phyloP scores from a whole-genome alignment of 1,140 invertebrate genomes.

The Drosophila pectinifera region DNA sequence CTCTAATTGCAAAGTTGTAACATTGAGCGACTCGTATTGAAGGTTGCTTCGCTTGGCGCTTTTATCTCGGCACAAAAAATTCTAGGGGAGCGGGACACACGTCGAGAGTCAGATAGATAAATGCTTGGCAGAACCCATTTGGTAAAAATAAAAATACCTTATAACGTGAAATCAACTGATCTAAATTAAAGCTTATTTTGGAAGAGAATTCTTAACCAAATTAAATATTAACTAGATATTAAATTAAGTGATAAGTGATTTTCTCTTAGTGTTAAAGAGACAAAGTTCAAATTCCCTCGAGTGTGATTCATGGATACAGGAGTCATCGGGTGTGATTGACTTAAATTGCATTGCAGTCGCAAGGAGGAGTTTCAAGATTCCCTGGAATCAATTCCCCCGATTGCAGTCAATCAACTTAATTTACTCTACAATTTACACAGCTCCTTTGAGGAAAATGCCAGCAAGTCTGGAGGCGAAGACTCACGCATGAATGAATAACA shows the following conservation, averaged over 20 bases:
- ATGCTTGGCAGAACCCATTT: neutral
- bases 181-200: neutral
- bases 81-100: constrained; percentile 14
- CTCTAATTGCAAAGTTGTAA: constrained; percentile 64
- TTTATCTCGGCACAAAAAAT: constrained; percentile 38
- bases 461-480: constrained; percentile 1
- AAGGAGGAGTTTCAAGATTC: constrained; percentile 9
- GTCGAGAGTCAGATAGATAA: constrained; percentile 1
- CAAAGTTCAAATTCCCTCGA: neutral
- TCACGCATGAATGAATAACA: constrained; percentile 9
- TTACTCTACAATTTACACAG: constrained; percentile 19
- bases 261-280: too few relatives aligned
- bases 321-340: neutral
- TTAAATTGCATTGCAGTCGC: neutral
- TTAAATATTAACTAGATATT: neutral
- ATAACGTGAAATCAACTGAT: neutral
- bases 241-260: too few relatives aligned
- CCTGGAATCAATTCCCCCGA: constrained; percentile 13
- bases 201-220: too few relatives aligned
- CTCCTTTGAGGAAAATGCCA: constrained; percentile 25
- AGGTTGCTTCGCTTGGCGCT: constrained; percentile 29
- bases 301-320: neutral
- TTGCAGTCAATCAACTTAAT: constrained; percentile 41
- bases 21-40: constrained; percentile 46
- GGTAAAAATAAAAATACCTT: constrained; percentile 1